Percentiles rank a stretch among this genome's conserved stretches.
Evolutionary conservation across 2,888 invertebrate species (phyloP).

Genomic region (Lucinisca nassula): DNA sequence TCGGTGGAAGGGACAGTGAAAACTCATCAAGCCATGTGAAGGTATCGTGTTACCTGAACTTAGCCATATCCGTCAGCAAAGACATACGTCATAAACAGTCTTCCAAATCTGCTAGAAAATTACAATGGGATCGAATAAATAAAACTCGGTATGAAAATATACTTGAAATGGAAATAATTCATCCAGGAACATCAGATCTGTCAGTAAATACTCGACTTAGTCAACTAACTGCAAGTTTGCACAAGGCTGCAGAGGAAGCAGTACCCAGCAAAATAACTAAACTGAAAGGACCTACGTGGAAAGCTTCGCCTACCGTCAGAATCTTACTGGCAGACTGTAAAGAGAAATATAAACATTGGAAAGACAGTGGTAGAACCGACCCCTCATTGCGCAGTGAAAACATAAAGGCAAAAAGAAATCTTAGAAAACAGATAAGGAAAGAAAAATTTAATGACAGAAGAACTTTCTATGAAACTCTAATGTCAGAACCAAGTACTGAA

Average conservation of each 20-base stretch:
- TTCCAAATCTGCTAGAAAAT: background rate
- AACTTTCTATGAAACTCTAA: background rate
- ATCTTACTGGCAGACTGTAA: background rate
- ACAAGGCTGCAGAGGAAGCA: background rate
- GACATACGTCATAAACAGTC: background rate
- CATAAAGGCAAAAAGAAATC: background rate
- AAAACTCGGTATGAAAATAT: background rate
- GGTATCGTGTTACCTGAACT: background rate
- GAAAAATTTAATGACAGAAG: background rate
- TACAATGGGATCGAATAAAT: background rate
- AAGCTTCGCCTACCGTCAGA: background rate
- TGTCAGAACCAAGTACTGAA: constrained; percentile 10
- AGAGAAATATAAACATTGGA: background rate
- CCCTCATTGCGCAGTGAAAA: background rate
- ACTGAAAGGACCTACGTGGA: background rate
- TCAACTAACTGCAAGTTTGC: too few relatives aligned
- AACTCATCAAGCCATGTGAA: background rate
- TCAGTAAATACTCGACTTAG: background rate
- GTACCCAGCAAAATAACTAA: background rate
- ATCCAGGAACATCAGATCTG: background rate
- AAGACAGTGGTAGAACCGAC: background rate
- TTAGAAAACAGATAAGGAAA: constrained; percentile 9
- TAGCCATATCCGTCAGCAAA: background rate
- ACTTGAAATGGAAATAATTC: too few relatives aligned
- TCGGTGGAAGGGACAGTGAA: background rate